Percentiles rank a stretch among this genome's conserved stretches.
phyloP scores from a whole-genome alignment of 2,113 vertebrate genomes.

The Tychaedon coryphoeus region DNA sequence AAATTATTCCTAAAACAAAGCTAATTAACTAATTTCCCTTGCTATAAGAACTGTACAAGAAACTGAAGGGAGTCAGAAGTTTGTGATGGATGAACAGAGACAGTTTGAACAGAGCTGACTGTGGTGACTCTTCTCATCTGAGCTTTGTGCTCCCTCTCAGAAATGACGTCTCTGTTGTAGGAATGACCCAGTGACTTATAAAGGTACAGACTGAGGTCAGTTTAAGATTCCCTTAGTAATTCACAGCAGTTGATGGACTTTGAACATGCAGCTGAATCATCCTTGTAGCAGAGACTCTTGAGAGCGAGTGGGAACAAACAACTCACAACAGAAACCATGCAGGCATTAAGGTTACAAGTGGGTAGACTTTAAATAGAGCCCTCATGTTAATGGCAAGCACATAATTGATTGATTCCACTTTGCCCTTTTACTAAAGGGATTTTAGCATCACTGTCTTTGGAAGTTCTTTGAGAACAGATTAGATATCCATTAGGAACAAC shows the following conservation, averaged over 20 bases:
- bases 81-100: not conserved
- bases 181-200: not conserved
- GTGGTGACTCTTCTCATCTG: not conserved
- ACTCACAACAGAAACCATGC: not conserved
- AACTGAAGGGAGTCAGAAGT: not conserved
- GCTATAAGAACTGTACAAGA: not conserved
- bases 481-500: not conserved
- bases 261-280: not conserved
- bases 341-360: not conserved
- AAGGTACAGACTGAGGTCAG: not conserved
- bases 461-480: not conserved
- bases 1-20: not conserved
- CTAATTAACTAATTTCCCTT: not conserved
- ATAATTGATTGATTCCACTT: not conserved
- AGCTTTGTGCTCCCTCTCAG: not conserved
- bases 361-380: not conserved
- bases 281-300: not conserved
- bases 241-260: not conserved
- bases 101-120: not conserved
- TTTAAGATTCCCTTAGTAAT: not conserved
- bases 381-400: not conserved
- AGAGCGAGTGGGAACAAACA: not conserved
- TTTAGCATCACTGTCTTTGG: not conserved
- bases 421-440: not conserved
- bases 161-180: not conserved